Conservation (phyloP, 1,140 invertebrate genomes). For the Drosophila micromelanica region DNA sequence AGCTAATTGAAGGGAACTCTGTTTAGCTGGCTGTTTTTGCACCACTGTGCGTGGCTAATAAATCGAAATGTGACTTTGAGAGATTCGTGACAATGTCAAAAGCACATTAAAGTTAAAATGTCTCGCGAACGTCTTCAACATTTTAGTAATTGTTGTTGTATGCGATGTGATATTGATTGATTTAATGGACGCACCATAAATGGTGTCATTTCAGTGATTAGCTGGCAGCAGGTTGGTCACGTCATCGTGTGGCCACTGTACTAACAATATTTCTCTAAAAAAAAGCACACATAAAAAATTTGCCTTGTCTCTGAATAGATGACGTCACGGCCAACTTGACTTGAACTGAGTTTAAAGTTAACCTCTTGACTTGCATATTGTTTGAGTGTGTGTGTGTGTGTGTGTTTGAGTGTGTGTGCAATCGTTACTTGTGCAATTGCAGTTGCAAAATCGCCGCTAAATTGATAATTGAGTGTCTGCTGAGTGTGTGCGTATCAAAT, state of each 20-base stretch:
- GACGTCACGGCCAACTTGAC: conserved; percentile 4
- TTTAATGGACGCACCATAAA: conserved; percentile 56
- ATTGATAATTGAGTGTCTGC: conserved; percentile 20
- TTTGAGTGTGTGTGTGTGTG: neutral
- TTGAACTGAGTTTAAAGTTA: conserved; percentile 2
- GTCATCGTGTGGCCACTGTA: conserved; percentile 53
- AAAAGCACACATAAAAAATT: neutral
- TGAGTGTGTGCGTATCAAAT: conserved; percentile 40
- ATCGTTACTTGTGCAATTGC: conserved; percentile 27
- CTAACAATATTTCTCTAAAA: too few relatives aligned
- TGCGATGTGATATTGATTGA: conserved; percentile 46
- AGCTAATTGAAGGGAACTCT: too few relatives aligned
- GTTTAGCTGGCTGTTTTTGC: neutral
- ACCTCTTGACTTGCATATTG: neutral
- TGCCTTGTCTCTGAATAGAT: neutral
- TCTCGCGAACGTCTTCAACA: conserved; percentile 2
- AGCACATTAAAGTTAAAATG: conserved; percentile 19
- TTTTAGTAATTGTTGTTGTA: neutral
- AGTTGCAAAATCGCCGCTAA: conserved; percentile 41
- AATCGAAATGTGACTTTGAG: conserved; percentile 38
- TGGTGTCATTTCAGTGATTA: conserved; percentile 37
- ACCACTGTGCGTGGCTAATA: neutral
- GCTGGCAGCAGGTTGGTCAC: conserved; percentile 44
- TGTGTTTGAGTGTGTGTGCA: conserved; percentile 2
- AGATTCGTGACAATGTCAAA: conserved; percentile 40